phyloP scores from a whole-genome alignment of 2,113 vertebrate genomes.

The Osmerus eperlanus region DNA sequence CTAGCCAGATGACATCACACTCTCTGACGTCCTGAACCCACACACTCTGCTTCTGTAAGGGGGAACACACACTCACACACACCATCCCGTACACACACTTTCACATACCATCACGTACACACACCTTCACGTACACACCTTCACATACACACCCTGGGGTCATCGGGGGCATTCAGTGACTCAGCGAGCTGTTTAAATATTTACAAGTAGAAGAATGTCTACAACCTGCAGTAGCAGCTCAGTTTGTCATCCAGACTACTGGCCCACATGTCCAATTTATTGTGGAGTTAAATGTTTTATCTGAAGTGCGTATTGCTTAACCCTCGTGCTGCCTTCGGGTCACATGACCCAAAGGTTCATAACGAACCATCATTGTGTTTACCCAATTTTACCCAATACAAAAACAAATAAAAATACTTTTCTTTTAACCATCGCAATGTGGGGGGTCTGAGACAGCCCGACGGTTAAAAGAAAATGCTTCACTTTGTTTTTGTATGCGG shows the following conservation, averaged over 20 bases:
- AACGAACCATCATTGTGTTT: too few species aligned
- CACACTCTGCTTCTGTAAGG: constrained; percentile 28
- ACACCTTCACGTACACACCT: constrained; percentile 15
- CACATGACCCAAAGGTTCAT: too few species aligned
- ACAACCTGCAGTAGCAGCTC: constrained; percentile 41
- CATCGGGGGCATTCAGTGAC: constrained; percentile 51
- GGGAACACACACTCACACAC: constrained; percentile 21
- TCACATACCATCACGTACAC: neutral
- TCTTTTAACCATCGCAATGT: too few species aligned
- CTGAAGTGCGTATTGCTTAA: constrained; percentile 11
- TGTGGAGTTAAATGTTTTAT: constrained; percentile 42
- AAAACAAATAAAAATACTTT: too few species aligned
- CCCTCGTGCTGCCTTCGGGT: too few species aligned
- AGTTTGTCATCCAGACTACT: constrained; percentile 37
- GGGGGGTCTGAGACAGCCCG: too few species aligned
- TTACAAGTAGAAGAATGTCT: constrained; percentile 55
- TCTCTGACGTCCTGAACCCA: constrained; percentile 17
- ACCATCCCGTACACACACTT: neutral
- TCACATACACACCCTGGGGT: constrained; percentile 25
- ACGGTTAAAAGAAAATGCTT: too few species aligned
- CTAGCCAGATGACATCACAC: constrained; percentile 8
- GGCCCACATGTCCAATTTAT: constrained; percentile 47
- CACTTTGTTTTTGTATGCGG: too few species aligned
- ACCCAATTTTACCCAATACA: too few species aligned
- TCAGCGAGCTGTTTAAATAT: constrained; percentile 62